Evolutionary conservation across 2,888 invertebrate species (phyloP), one percentile per base, ranked within the genome.

Genomic region (Digitonthophagus gazella): DNA sequence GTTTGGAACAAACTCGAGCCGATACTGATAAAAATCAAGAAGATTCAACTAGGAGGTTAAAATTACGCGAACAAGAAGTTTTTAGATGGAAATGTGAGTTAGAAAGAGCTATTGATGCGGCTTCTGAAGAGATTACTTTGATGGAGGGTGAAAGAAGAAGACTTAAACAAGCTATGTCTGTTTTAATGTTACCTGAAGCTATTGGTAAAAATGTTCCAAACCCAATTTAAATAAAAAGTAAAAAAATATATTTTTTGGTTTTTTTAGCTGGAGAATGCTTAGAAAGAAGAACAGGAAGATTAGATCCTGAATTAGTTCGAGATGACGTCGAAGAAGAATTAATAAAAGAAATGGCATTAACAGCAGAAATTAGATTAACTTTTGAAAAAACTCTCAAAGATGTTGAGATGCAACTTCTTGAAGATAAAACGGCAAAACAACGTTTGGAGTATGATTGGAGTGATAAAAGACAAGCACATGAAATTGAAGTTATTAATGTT

Each of bases 401-500:
- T 76, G 89, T 93, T 20, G 89, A 92, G 73, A 84, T 86, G 54
- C 93, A 93, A 81, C 84, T 92, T 78, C 78, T 87, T 20, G 88
- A 92, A 75, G 90, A 94, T 77, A 91, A 92, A 77, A 89, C 92
- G 14, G 91, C 92, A 0, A 95, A 96, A 79, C 89, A 91, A 73
- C 88, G 90, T 58, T 85, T 96, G 69, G 96, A 97, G 83, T 91
- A 89, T 77, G 96, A 96, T 80, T 96, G 95, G 95, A 95, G 95
- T 76, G 95, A 96, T 78, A 97, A 97, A 83, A 87, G 88, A 69
- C 89, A 93, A 78, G 89, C 95, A 0, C 90, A 92, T 76, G 88
- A 91, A 74, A 89, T 93, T 2, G 96, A 96, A 76, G 82, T 90
- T 0, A 82, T 83, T 0, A 92, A 91, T 79, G 84, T 90, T 57